A percentile compares a stretch with the other conserved stretches of the same genome.
phyloP scores from a whole-genome alignment of 2,888 invertebrate species.

The Chloroclysta siterata region DNA sequence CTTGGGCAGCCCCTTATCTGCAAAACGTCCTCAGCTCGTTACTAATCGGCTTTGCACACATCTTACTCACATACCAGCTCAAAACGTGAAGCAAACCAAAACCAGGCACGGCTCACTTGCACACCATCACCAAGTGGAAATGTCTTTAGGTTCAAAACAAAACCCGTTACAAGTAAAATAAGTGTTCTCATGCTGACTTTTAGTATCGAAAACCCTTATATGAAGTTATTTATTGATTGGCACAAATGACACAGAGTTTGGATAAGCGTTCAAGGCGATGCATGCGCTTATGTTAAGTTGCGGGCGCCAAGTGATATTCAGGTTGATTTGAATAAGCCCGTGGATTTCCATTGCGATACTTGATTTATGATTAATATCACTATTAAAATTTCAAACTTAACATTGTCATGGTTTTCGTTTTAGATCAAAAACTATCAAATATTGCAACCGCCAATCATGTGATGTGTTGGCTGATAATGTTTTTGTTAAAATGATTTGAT shows the following conservation, averaged over 20 bases:
- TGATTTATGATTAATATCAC: conserved; percentile 1
- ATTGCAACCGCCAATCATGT: background rate
- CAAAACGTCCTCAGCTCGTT: conserved; percentile 18
- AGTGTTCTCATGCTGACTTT: conserved; percentile 12
- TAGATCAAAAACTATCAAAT: background rate
- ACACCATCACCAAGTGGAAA: conserved; percentile 19
- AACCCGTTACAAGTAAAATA: background rate
- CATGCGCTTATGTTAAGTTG: conserved; percentile 11
- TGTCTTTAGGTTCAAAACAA: no score
- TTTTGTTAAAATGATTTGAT: background rate
- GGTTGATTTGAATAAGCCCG: background rate
- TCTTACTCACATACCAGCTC: conserved; percentile 11
- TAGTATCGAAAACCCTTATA: background rate
- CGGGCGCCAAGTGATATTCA: background rate
- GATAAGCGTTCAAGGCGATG: conserved; percentile 5
- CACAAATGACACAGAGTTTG: background rate
- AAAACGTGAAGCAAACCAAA: conserved; percentile 23
- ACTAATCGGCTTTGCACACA: background rate
- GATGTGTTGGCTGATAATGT: background rate
- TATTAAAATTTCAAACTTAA: background rate
- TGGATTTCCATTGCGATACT: background rate
- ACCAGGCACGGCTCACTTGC: conserved; percentile 15
- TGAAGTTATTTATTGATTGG: background rate
- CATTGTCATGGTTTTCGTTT: background rate
- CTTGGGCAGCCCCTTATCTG: conserved; percentile 89